phyloP scores from a whole-genome alignment of 2,888 invertebrate genomes.

The Synanthedon formicaeformis region DNA sequence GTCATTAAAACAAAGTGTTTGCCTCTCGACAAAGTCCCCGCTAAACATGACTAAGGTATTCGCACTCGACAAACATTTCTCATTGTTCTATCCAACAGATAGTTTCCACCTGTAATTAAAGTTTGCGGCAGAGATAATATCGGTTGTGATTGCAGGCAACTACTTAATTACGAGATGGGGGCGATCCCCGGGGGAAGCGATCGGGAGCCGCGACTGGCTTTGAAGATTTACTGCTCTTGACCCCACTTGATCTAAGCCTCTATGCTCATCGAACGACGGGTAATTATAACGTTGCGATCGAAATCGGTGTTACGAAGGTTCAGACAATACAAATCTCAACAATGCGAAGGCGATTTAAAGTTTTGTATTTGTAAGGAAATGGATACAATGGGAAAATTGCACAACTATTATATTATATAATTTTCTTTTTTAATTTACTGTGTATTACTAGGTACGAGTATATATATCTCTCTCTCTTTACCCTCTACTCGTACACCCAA shows the following conservation, averaged over 20 bases:
- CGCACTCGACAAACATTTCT: conserved; percentile 12
- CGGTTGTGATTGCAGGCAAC: conserved; percentile 41
- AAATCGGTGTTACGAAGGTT: conserved; percentile 17
- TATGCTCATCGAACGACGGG: conserved; percentile 16
- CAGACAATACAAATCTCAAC: too few species aligned
- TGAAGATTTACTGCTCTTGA: conserved; percentile 50
- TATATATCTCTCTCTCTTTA: too few species aligned
- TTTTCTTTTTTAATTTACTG: too few species aligned
- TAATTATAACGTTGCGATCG: conserved; percentile 13
- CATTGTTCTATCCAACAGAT: conserved; percentile 23
- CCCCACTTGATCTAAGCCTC: conserved; percentile 30
- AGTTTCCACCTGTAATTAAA: conserved; percentile 37
- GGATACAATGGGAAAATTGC: too few species aligned
- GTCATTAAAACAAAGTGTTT: conserved; percentile 18
- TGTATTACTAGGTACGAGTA: too few species aligned
- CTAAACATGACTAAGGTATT: conserved; percentile 14
- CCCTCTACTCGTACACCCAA: too few species aligned
- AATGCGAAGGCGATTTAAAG: too few species aligned
- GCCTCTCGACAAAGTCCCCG: conserved; percentile 13
- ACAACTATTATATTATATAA: too few species aligned
- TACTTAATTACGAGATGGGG: conserved; percentile 45
- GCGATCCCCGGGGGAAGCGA: conserved; percentile 23
- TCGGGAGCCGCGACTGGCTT: conserved; percentile 20
- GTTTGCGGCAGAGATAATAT: conserved; percentile 43
- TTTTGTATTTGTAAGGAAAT: too few species aligned